Evolutionary conservation across 2,797 vertebrate species (phyloP).

Genomic region (Lerista edwardsae): DNA sequence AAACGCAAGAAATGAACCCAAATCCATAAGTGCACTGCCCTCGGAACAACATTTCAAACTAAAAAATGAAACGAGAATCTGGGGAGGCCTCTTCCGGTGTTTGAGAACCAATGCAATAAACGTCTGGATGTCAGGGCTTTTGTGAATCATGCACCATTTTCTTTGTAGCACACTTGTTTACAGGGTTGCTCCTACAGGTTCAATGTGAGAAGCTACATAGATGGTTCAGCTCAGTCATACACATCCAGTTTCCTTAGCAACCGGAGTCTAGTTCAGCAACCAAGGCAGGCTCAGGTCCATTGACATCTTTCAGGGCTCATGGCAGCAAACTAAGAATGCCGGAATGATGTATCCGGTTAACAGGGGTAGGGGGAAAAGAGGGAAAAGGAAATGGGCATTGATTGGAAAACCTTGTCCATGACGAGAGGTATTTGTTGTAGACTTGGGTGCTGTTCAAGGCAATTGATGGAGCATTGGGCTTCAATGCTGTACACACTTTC

Average conservation of each 20-base stretch:
- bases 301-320: not conserved
- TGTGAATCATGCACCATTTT: not conserved
- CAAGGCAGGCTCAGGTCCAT: not conserved
- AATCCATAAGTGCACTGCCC: not conserved
- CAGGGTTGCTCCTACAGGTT: not conserved
- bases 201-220: not conserved
- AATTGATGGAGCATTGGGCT: no score
- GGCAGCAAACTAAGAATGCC: not conserved
- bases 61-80: not conserved
- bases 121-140: no score
- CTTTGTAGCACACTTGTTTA: not conserved
- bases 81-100: not conserved
- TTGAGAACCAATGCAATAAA: not conserved
- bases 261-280: not conserved
- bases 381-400: no score
- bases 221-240: not conserved
- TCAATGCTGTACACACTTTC: no score
- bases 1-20: not conserved
- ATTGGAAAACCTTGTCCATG: not conserved
- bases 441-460: no score
- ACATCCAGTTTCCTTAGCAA: constrained; percentile 34
- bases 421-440: no score
- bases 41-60: no score
- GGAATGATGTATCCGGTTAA: not conserved
- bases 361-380: not conserved